These are phyloP conservation scores for Neolamprologus variostigma DNA, from an alignment of 2,113 vertebrate genomes.

Conservation along the genomic window DNA sequence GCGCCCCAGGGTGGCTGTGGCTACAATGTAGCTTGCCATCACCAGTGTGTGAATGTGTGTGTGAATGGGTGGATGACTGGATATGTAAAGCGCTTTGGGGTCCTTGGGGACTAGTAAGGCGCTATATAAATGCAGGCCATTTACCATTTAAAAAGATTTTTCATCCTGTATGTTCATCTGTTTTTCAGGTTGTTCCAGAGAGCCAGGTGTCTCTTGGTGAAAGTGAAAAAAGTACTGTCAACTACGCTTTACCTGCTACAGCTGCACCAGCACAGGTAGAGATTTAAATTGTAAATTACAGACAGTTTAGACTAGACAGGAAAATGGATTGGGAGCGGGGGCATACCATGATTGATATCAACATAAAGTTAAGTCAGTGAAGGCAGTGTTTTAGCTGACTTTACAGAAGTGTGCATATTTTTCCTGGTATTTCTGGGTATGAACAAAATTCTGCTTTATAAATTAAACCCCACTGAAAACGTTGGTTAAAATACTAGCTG, in stretches of 20 bases:
- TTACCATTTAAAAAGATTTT: background rate
- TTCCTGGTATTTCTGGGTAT: background rate
- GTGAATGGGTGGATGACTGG: too few species aligned
- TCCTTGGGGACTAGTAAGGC: too few species aligned
- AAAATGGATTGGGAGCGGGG: background rate
- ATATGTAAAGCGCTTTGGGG: too few species aligned
- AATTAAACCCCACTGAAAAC: background rate
- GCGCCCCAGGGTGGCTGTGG: too few species aligned
- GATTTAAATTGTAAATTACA: background rate
- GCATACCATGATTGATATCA: background rate
- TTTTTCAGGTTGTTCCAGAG: constrained; percentile 80
- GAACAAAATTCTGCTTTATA: background rate
- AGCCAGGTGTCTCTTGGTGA: constrained; percentile 71
- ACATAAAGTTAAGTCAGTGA: background rate
- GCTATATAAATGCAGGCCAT: too few species aligned
- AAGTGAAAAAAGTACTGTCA: constrained; percentile 41
- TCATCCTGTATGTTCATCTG: background rate
- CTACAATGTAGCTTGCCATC: too few species aligned
- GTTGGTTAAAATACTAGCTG: background rate
- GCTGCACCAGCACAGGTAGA: constrained; percentile 22
- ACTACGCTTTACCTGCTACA: constrained; percentile 8
- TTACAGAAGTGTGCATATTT: background rate
- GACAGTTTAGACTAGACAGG: background rate
- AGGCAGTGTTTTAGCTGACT: background rate
- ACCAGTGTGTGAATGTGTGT: too few species aligned